phyloP scores from a whole-genome alignment of 2,888 invertebrate species.

The Pecten maximus region DNA sequence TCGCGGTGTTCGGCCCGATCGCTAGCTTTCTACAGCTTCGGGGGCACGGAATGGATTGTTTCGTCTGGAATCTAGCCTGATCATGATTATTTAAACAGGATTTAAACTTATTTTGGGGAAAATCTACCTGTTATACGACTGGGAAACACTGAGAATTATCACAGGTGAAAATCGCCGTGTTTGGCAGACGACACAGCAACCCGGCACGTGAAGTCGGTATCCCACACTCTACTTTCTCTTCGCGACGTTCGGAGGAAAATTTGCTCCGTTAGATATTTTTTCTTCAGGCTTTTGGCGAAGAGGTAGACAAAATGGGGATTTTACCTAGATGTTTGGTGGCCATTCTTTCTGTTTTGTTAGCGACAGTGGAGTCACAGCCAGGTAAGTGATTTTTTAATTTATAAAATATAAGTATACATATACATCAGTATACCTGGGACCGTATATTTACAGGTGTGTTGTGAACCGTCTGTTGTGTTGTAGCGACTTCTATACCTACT shows the following conservation, averaged over 20 bases:
- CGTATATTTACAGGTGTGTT: not conserved
- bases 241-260: conserved; percentile 21
- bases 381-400: conserved; percentile 4
- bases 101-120: not conserved
- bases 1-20: not conserved
- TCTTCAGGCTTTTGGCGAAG: conserved; percentile 8
- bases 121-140: not conserved
- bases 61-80: not conserved
- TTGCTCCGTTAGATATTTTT: conserved; percentile 11
- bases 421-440: conserved; percentile 2
- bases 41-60: not conserved
- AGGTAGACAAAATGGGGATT: conserved; percentile 18
- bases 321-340: not conserved
- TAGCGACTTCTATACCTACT: not conserved
- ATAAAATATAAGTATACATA: not conserved
- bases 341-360: not conserved
- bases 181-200: not conserved
- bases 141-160: not conserved
- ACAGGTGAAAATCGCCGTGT: conserved; percentile 26
- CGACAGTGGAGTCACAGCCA: not conserved
- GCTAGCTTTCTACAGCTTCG: conserved; percentile 11
- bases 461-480: not conserved
- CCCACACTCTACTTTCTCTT: conserved; percentile 33
- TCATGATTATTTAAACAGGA: not conserved
- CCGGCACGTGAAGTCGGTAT: conserved; percentile 20